Percentiles rank a stretch among this genome's conserved stretches.
These are phyloP conservation scores for Tetramorium bicarinatum DNA, from an alignment of 2,888 invertebrate species.

Conservation along the genomic window DNA sequence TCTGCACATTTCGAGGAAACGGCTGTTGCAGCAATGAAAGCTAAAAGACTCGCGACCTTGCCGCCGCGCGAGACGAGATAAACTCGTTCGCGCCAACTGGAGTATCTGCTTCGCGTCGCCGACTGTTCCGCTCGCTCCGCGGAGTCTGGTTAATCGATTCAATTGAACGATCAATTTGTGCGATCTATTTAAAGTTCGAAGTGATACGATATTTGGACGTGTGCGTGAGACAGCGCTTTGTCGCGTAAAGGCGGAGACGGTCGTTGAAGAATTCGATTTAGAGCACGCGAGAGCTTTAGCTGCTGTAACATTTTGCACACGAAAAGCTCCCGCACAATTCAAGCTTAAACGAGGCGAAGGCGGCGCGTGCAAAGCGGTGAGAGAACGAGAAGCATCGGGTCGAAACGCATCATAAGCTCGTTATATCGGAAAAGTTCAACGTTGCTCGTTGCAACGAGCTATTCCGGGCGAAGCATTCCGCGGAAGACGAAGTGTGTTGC, in stretches of 20 bases:
- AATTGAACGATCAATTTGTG: conserved; percentile 17
- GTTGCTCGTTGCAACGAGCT: conserved; percentile 1
- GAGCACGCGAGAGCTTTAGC: background rate
- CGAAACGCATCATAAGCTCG: background rate
- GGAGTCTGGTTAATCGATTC: conserved; percentile 17
- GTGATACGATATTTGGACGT: background rate
- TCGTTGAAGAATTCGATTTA: background rate
- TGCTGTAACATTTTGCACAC: background rate
- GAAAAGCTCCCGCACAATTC: background rate
- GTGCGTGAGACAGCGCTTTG: background rate
- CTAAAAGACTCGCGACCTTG: background rate
- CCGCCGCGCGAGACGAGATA: background rate
- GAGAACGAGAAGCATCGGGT: too few relatives aligned
- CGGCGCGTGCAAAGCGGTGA: background rate
- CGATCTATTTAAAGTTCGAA: conserved; percentile 29
- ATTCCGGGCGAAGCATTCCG: background rate
- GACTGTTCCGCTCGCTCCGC: background rate
- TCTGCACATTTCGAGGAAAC: background rate
- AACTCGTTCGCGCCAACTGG: conserved; percentile 2
- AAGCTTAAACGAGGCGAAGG: background rate
- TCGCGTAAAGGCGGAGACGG: background rate
- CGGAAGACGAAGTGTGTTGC: background rate
- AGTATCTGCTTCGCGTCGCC: background rate
- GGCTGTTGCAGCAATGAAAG: background rate
- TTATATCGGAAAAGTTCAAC: conserved; percentile 5